A percentile compares a stretch with the other conserved stretches of the same genome.
Conservation (phyloP, 1,140 invertebrate genomes). For the Antheraea pernyi region DNA sequence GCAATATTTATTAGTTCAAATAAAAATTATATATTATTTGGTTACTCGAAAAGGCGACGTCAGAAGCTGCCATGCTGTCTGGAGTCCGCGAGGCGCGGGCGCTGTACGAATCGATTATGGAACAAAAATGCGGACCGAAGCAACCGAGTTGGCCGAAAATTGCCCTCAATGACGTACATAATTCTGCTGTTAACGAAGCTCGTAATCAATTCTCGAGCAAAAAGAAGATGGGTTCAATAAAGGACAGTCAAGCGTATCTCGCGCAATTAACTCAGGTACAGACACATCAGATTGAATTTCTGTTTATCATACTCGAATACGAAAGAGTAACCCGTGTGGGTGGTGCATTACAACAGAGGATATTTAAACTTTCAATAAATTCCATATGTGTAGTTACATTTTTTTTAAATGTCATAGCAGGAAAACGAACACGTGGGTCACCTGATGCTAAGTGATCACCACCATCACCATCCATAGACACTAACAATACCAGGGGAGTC, state of each 20-base stretch:
- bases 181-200: conserved; percentile 2
- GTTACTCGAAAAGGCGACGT: neutral
- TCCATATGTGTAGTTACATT: too few species aligned
- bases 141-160: conserved; percentile 1
- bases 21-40: neutral
- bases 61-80: neutral
- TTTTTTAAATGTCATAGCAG: too few species aligned
- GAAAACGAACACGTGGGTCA: too few species aligned
- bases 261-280: neutral
- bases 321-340: too few species aligned
- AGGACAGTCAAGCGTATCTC: conserved; percentile 1
- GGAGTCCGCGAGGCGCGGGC: neutral
- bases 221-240: conserved; percentile 6
- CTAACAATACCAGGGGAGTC: too few species aligned
- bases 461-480: too few species aligned
- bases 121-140: neutral
- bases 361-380: too few species aligned
- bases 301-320: neutral
- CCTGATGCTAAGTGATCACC: too few species aligned
- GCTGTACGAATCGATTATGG: conserved; percentile 4
- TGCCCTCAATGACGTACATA: neutral
- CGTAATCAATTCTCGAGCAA: neutral
- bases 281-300: neutral
- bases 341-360: too few species aligned
- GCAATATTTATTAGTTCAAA: neutral